Evolutionary conservation across 2,888 invertebrate species (phyloP), one percentile per base, ranked within the genome.

Genomic region (Himalopsyche tibetana): DNA sequence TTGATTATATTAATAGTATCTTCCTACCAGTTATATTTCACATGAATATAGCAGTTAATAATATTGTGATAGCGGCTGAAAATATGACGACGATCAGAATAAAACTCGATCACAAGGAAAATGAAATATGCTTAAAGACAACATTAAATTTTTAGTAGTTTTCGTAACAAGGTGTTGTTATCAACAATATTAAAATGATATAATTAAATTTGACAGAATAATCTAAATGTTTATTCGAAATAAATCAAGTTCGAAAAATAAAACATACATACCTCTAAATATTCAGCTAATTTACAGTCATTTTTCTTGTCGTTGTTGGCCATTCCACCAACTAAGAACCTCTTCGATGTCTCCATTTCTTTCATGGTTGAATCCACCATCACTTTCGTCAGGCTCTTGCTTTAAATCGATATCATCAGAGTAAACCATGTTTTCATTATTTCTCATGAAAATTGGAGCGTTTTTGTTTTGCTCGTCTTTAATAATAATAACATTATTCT

Each of bases 251-350:
- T 11, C 9, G 3, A 51, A 11, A 51, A 11, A 51, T 8, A 51
- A 15, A 63, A 19, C 0, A n/a, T 19, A 63, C 63, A 19, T 19
- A 63, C 63, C 63, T 63, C 63, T 63, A 63, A 19, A 63, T 42
- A 8, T 40, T 19, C 40, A 80, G 80, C 42, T 80, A 40, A 55
- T 80, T 56, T 85, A 85, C 56, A 85, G 81, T n/a, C 55, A 42
- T 40, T 86, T 56, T 36, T 86, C 86, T 28, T 74, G 84, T 51
- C 55, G 45, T 12, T 84, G 83, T 81, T 88, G 86, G 69, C 74
- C 92, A 89, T 93, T 93, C 93, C 93, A 93, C 93, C 93, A 93
- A 89, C 93, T 93, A 15, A 93, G 89, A 2, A 93, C 93, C 89
- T 93, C 93, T 87, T 93, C 93, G 89, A 93, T 93, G 86, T 93